Base-by-base conservation (phyloP, 2,797 vertebrate genomes). In the Pelobates cultripes region DNA sequence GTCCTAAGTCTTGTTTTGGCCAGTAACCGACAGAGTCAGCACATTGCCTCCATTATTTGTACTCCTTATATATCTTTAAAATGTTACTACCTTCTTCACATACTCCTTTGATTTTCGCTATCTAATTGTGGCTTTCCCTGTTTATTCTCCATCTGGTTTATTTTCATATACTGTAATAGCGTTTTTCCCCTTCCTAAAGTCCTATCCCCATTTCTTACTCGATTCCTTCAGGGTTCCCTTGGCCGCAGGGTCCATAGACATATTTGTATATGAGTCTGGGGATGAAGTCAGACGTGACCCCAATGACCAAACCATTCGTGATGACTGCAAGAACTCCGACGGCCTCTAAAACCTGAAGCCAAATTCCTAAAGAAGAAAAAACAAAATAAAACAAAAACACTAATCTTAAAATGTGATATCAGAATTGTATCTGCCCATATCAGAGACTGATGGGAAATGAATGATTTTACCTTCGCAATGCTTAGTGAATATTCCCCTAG, bases 241-340 rank as follows among this genome's bases (percentile, higher is more conserved):
- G 87, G 0, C 55, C 63, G 68, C 97, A 99, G 0, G 97, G 97
- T n/a, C 98, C 94, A 0, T 96, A 97, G 3, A 8, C 87, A 88
- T 96, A 97, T 70, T 86, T 94, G 89, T 99, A 99, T 79, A 98
- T 94, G 67, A 96, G 85, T 3, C 96, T 85, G 0, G 98, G 98
- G 82, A 99, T 96, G 90, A 99, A 99, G 88, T 99, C 95, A 0
- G 98, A 99, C 0, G 97, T 96, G 68, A 98, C 92, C 15, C 97
- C 96, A 0, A 99, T 99, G 86, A 99, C 94, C 87, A 99, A 90
- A 0, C 97, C 98, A 0, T 99, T 99, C 77, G 95, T 94, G 0
- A 98, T 98, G 88, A 99, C 97, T 0, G 98, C 96, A 85, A 99
- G 89, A 83, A 94, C 95, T 0, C 98, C 97, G 0, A 99, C 93